A percentile compares a stretch with the other conserved stretches of the same genome.
These are phyloP conservation scores for Gymnodraco acuticeps DNA, from an alignment of 2,797 vertebrate genomes.

Conservation along the genomic window DNA sequence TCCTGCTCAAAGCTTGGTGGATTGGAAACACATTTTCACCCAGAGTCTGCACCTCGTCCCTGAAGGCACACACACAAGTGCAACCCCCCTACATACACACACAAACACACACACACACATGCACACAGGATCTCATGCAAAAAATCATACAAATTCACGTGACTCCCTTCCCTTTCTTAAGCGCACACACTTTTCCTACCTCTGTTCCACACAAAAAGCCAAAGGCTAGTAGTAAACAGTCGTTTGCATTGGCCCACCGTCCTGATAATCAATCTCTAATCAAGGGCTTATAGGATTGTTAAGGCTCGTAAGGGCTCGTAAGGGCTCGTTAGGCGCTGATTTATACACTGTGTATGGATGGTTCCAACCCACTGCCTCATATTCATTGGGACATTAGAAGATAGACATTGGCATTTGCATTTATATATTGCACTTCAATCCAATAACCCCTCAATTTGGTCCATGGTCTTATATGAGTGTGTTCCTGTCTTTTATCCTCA, in stretches of 20 bases:
- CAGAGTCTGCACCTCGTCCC: conserved; percentile 50
- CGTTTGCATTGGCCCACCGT: conserved; percentile 51
- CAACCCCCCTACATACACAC: not conserved
- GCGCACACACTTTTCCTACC: conserved; percentile 8
- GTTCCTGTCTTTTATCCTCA: conserved; percentile 10
- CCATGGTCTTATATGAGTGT: conserved; percentile 2
- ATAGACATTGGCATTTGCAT: conserved; percentile 65
- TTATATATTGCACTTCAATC: conserved; percentile 37
- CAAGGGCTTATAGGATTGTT: conserved; percentile 63
- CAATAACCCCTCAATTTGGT: not conserved
- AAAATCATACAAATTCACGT: too few relatives aligned
- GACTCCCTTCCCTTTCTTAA: too few relatives aligned
- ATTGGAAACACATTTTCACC: conserved; percentile 71
- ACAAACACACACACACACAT: not conserved
- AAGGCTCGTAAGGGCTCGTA: conserved; percentile 59
- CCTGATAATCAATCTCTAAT: conserved; percentile 71
- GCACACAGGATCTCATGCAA: not conserved
- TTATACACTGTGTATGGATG: conserved; percentile 59
- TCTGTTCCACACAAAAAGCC: conserved; percentile 35
- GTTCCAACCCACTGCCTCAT: conserved; percentile 44
- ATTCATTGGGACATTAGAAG: conserved; percentile 57
- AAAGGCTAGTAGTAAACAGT: conserved; percentile 56
- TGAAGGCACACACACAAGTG: conserved; percentile 34
- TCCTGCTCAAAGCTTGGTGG: conserved; percentile 60
- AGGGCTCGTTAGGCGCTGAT: conserved; percentile 68